These are phyloP conservation scores for Zelostemma sp. DNA, from an alignment of 1,140 invertebrate genomes.

Conservation along the genomic window DNA sequence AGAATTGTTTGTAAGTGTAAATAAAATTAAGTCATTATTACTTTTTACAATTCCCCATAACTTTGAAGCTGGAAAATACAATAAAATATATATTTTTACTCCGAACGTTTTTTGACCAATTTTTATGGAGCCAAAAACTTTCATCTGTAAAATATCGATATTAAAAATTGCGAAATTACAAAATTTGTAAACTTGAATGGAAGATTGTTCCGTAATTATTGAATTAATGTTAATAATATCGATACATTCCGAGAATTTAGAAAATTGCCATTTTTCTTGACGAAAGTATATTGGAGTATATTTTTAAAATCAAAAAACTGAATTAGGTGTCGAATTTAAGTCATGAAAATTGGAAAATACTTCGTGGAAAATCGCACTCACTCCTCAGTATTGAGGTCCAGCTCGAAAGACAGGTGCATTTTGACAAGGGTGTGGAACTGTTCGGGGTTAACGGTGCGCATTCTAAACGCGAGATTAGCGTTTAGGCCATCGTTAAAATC, in stretches of 20 bases:
- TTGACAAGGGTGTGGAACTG: conserved; percentile 89
- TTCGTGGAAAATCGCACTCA: conserved; percentile 67
- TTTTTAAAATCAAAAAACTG: too few relatives aligned
- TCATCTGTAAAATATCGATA: background rate
- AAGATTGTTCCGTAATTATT: background rate
- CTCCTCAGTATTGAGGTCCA: conserved; percentile 87
- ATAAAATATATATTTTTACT: too few relatives aligned
- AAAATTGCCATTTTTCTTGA: too few relatives aligned
- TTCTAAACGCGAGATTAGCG: conserved; percentile 72
- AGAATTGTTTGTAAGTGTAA: too few relatives aligned
- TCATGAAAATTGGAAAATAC: conserved; percentile 7
- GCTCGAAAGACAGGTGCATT: conserved; percentile 92
- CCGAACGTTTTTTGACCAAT: too few relatives aligned
- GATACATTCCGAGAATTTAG: too few relatives aligned
- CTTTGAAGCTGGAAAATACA: background rate
- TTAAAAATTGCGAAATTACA: conserved; percentile 1
- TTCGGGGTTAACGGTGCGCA: conserved; percentile 82
- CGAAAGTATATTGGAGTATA: too few relatives aligned
- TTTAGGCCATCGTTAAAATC: conserved; percentile 68
- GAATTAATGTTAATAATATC: too few relatives aligned
- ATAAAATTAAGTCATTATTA: background rate
- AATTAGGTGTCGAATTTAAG: conserved; percentile 9
- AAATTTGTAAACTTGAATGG: too few relatives aligned
- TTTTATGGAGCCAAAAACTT: too few relatives aligned
- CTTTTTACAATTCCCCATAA: too few relatives aligned